A percentile compares a stretch with the other conserved stretches of the same genome.
phyloP scores from a whole-genome alignment of 2,888 invertebrate genomes.

The Drosophila aldrichi region DNA sequence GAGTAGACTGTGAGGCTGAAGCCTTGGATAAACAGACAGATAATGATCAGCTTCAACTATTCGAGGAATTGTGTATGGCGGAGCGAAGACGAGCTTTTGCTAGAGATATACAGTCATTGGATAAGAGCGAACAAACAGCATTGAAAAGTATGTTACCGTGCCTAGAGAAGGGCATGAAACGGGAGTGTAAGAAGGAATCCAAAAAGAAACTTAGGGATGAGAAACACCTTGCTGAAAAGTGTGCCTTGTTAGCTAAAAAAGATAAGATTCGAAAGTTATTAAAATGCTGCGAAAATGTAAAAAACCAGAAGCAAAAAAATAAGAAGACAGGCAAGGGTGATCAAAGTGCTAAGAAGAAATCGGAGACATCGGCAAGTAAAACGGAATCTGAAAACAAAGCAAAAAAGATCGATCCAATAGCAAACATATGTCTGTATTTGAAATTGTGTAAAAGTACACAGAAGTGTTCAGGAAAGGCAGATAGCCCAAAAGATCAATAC shows the following conservation, averaged over 20 bases:
- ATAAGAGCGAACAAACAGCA: neutral
- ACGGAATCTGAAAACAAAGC: neutral
- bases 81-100: neutral
- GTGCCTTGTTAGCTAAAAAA: neutral
- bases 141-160: neutral
- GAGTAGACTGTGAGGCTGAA: neutral
- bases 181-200: neutral
- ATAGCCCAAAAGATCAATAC: neutral
- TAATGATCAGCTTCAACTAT: neutral
- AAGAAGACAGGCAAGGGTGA: neutral
- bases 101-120: neutral
- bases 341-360: neutral
- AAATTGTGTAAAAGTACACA: neutral
- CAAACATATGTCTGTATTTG: constrained; percentile 8
- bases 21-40: neutral
- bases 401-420: neutral
- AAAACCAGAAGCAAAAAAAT: neutral
- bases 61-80: neutral
- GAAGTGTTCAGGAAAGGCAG: neutral
- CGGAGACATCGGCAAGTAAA: neutral
- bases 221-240: neutral
- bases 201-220: neutral
- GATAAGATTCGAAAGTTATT: constrained; percentile 1
- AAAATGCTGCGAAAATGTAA: neutral
- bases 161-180: neutral